Conservation (phyloP, 2,888 invertebrate genomes). For the Macrosiphum euphorbiae region DNA sequence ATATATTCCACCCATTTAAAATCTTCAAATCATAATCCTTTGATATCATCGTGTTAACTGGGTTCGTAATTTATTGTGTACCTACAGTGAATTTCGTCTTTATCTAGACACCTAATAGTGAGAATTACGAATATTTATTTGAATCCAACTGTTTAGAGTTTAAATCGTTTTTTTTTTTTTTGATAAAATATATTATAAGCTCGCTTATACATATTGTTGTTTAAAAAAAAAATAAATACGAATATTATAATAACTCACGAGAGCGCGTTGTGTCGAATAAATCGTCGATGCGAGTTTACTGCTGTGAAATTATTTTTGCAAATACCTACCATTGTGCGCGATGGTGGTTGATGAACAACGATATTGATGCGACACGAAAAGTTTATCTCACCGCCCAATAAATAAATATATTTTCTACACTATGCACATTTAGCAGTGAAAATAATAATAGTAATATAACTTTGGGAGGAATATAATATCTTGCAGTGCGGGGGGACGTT, state of each 20-base stretch:
- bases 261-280: neutral
- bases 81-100: neutral
- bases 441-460: neutral
- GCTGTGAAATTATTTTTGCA: neutral
- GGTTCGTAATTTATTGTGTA: neutral
- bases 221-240: neutral
- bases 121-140: neutral
- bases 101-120: neutral
- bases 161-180: neutral
- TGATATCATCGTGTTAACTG: neutral
- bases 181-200: neutral
- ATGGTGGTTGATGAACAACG: neutral
- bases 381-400: neutral
- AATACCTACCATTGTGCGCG: neutral
- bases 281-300: neutral
- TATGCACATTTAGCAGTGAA: neutral
- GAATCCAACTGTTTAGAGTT: neutral
- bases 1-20: neutral
- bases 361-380: slow-evolving; percentile 9
- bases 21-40: neutral
- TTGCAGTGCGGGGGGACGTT: neutral
- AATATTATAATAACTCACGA: neutral
- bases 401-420: neutral
- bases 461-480: neutral
- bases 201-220: neutral